phyloP scores from a whole-genome alignment of 2,113 vertebrate genomes.

The Sitta europaea region DNA sequence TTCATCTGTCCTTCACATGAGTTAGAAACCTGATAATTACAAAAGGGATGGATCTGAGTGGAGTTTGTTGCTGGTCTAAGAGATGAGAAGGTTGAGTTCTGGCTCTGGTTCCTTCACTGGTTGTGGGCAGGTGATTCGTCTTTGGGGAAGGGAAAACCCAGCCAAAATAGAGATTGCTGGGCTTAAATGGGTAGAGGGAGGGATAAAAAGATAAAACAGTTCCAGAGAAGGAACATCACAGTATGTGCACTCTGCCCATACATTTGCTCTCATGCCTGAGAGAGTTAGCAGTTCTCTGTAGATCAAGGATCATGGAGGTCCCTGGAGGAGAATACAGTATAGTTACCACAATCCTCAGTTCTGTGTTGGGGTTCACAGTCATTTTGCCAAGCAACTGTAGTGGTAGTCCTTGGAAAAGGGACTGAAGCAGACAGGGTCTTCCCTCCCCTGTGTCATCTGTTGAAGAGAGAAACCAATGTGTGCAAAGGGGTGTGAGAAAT shows the following conservation, averaged over 20 bases:
- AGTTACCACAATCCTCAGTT: not conserved
- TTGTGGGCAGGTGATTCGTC: not conserved
- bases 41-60: conserved; percentile 27
- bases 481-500: not conserved
- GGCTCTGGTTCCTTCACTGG: conserved; percentile 26
- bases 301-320: not conserved
- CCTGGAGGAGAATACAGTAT: not conserved
- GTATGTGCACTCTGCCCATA: not conserved
- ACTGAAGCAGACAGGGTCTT: not conserved
- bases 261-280: not conserved
- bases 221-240: conserved; percentile 50
- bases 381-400: not conserved
- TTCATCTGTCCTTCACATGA: conserved; percentile 47
- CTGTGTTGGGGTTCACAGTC: not conserved
- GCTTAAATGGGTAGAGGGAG: not conserved
- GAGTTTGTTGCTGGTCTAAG: conserved; percentile 62
- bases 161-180: not conserved
- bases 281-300: not conserved
- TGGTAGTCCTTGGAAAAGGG: conserved; percentile 1
- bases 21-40: conserved; percentile 56
- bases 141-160: not conserved
- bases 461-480: not conserved
- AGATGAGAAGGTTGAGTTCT: conserved; percentile 29
- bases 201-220: conserved; percentile 57
- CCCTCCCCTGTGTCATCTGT: not conserved